These are phyloP conservation scores for Odobenus rosmarus DNA, from an alignment of 2,113 vertebrate species.

Conservation along the genomic window DNA sequence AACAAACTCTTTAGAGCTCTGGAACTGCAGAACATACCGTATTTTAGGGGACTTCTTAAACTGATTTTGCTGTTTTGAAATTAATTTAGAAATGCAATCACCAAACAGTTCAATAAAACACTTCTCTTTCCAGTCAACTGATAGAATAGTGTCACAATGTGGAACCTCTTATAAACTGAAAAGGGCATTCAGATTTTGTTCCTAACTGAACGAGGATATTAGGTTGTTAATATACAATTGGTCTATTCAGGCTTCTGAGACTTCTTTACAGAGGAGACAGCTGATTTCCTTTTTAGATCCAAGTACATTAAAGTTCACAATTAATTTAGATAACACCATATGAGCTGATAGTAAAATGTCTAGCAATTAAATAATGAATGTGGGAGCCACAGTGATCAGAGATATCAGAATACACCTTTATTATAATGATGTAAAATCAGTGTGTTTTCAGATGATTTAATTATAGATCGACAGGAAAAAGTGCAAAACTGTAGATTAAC, in stretches of 20 bases:
- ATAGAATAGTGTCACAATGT: slow-evolving; percentile 32
- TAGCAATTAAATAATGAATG: slow-evolving; percentile 81
- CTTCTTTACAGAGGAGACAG: slow-evolving; percentile 67
- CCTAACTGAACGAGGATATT: slow-evolving; percentile 75
- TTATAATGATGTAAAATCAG: slow-evolving; percentile 86
- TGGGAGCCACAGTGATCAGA: slow-evolving; percentile 83
- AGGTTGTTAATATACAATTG: slow-evolving; percentile 78
- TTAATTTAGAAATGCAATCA: slow-evolving; percentile 63
- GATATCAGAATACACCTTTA: slow-evolving; percentile 82
- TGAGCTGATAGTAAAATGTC: slow-evolving; percentile 78
- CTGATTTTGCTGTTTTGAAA: slow-evolving; percentile 46
- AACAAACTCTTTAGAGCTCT: background rate
- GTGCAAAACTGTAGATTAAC: slow-evolving; percentile 84
- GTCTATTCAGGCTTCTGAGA: slow-evolving; percentile 63
- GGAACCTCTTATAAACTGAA: slow-evolving; percentile 62
- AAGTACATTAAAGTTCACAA: slow-evolving; percentile 83
- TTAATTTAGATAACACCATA: slow-evolving; percentile 86
- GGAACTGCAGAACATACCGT: background rate
- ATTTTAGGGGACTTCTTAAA: background rate
- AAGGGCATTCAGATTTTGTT: slow-evolving; percentile 69
- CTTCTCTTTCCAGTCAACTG: slow-evolving; percentile 13
- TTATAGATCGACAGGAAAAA: slow-evolving; percentile 87
- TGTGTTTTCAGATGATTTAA: slow-evolving; percentile 86
- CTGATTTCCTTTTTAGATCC: slow-evolving; percentile 82
- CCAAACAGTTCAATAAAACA: slow-evolving; percentile 41